Evolutionary conservation across 2,113 vertebrate species (phyloP), one percentile per base, ranked within the genome.

Genomic region (Bos taurus): DNA sequence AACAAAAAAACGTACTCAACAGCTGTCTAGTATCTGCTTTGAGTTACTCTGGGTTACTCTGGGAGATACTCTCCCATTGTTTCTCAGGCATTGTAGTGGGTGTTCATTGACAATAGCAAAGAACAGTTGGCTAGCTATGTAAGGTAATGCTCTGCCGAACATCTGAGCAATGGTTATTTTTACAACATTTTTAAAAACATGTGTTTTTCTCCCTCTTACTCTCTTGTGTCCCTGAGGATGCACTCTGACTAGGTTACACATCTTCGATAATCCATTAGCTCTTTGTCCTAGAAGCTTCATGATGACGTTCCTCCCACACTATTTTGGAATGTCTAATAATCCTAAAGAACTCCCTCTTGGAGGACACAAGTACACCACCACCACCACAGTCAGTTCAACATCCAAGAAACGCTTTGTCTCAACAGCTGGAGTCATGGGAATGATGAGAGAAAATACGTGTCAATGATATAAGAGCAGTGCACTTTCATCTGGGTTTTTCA

Each of bases 61-160:
- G 43, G 43, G 43, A 46, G 54, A 26, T 60, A n/a, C 15, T 80
- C 13, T 78, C 33, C 46, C 6, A 3, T 11, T 11, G 0, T 19
- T 57, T 78, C 7, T 89, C 5, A 28, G 0, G 33, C 25, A 4
- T 19, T n/a, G 11, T 0, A 3, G 12, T 36, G 28, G 60, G 19
- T 33, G 11, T 23, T 59, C 21, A 13, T 0, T 26, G 40, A 74
- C 8, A 48, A 40, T 9, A 59, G 33, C 23, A 26, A 43, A 40
- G 15, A n/a, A 7, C 10, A 14, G 7, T 43, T 17, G 25, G 9
- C 5, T 85, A 25, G 6, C 5, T 88, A 2, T 59, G 6, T 52
- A 56, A 59, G 36, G 52, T 10, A 54, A 19, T 6, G 9, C 8
- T 71, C 67, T 40, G n/a, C 19, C 1, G 6, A n/a, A 91, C 10